These are phyloP conservation scores for Drosophila kanapiae DNA, from an alignment of 1,140 invertebrate species.

Conservation along the genomic window DNA sequence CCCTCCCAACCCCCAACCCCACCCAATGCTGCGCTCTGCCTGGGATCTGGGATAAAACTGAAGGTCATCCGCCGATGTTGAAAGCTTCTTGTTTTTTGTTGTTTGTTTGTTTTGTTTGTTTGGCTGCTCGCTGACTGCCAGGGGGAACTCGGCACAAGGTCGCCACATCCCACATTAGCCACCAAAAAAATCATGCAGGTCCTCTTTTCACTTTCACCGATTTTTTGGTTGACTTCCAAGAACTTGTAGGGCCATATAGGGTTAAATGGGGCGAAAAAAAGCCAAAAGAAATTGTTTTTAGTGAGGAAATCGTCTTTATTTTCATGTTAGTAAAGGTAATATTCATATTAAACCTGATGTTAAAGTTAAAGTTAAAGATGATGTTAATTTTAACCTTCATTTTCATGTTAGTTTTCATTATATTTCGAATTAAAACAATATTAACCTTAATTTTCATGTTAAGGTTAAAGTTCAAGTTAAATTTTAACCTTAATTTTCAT, in stretches of 20 bases:
- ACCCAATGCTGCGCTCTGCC: conserved; percentile 11
- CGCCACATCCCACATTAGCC: conserved; percentile 20
- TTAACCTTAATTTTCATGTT: background rate
- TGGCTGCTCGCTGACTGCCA: conserved; percentile 17
- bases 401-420: background rate
- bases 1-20: background rate
- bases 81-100: conserved; percentile 9
- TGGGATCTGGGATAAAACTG: conserved; percentile 46
- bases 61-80: conserved; percentile 41
- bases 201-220: conserved; percentile 25
- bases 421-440: too few relatives aligned
- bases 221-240: conserved; percentile 20
- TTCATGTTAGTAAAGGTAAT: background rate
- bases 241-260: background rate
- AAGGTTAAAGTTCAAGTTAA: too few relatives aligned
- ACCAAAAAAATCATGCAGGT: background rate
- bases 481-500: background rate
- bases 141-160: conserved; percentile 38
- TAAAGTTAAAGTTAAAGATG: too few relatives aligned
- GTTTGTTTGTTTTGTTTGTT: conserved; percentile 1
- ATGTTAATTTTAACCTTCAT: background rate
- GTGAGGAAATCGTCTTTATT: background rate
- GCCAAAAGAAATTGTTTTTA: background rate
- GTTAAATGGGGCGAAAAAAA: background rate
- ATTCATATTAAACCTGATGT: background rate